Evolutionary conservation across 1,140 invertebrate species (phyloP).

Genomic region (Megalopta genalis): DNA sequence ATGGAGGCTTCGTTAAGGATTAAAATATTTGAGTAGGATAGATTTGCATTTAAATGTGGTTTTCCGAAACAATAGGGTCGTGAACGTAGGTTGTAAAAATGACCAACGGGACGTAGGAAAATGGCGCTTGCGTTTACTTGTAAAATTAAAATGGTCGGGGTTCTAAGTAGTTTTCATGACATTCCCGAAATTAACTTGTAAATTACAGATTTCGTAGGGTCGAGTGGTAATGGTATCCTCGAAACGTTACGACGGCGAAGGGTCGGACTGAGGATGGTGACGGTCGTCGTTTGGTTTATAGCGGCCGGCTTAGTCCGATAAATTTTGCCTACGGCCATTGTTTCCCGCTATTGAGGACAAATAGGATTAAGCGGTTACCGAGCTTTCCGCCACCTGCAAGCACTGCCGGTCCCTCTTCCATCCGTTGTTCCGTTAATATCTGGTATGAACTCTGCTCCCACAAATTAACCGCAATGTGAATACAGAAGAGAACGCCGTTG

Average conservation of each 20-base stretch:
- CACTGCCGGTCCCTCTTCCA: not conserved
- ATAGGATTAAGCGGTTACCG: constrained; percentile 20
- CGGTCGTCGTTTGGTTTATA: not conserved
- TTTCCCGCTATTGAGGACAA: constrained; percentile 18
- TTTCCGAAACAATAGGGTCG: no score
- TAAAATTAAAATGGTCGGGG: no score
- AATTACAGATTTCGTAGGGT: not conserved
- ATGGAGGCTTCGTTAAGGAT: no score
- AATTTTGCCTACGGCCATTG: constrained; percentile 21
- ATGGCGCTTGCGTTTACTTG: no score
- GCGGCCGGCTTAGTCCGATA: not conserved
- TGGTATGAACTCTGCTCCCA: no score
- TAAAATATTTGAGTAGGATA: no score
- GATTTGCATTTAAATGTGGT: no score
- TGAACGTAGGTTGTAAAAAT: no score
- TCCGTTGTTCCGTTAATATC: not conserved
- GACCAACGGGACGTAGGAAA: no score
- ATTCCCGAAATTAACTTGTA: not conserved
- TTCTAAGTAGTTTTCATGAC: not conserved
- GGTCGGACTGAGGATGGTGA: no score
- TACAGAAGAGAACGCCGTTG: no score
- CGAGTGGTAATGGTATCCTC: not conserved
- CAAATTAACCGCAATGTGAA: not conserved
- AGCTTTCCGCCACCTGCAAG: not conserved
- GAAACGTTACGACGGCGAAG: not conserved